These are phyloP conservation scores for Tenrec ecaudatus DNA, from an alignment of 2,113 vertebrate genomes.

Conservation along the genomic window DNA sequence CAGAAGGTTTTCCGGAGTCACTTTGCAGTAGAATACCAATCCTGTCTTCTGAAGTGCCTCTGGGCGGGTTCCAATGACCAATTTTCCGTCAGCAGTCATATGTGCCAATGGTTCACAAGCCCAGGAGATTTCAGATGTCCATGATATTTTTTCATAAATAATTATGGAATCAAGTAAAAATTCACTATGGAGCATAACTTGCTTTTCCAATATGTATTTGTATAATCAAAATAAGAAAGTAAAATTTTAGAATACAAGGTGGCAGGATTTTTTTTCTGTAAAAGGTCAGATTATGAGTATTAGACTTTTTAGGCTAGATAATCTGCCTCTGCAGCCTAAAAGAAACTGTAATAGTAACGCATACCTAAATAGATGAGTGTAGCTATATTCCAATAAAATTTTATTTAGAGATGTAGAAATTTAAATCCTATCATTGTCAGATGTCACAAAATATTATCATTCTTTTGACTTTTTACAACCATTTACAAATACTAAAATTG, in stretches of 20 bases:
- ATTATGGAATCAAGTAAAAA: neutral
- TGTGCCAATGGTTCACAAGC: neutral
- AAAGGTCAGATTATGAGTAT: no score
- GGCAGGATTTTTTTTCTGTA: neutral
- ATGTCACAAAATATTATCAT: neutral
- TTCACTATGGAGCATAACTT: neutral
- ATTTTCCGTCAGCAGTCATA: neutral
- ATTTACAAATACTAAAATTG: constrained; percentile 5
- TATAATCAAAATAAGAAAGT: constrained; percentile 30
- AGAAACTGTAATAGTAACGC: neutral
- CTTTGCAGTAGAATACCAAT: neutral
- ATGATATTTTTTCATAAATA: neutral
- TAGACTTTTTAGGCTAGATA: no score
- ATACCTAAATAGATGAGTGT: neutral
- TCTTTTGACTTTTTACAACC: no score
- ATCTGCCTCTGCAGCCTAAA: neutral
- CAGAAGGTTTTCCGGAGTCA: neutral
- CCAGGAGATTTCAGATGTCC: neutral
- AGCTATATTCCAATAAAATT: neutral
- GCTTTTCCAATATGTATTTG: neutral
- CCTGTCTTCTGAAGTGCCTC: neutral
- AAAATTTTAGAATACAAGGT: neutral
- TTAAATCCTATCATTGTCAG: neutral
- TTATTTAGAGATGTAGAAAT: neutral
- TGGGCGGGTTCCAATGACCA: neutral